These are phyloP conservation scores for Tryphoninae sp. DNA, from an alignment of 2,888 invertebrate genomes.

Conservation along the genomic window DNA sequence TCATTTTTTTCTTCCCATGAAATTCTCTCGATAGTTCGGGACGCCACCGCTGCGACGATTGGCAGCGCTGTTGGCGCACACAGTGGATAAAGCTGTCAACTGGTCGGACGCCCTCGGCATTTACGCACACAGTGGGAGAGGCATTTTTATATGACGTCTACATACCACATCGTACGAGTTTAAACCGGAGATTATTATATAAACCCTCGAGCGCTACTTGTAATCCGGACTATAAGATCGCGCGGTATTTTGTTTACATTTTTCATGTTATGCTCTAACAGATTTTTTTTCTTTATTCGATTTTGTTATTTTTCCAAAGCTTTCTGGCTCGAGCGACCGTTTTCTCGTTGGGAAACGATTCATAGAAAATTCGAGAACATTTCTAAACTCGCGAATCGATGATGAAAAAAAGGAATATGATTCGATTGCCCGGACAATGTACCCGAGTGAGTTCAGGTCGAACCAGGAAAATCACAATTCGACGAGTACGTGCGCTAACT, in stretches of 20 bases:
- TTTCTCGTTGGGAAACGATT: neutral
- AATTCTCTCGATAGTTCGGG: neutral
- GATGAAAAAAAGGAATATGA: too few species aligned
- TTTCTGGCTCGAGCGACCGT: neutral
- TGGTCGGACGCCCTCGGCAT: constrained; percentile 25
- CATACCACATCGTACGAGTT: constrained; percentile 46
- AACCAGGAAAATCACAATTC: neutral
- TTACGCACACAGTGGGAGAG: constrained; percentile 34
- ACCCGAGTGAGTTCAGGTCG: neutral
- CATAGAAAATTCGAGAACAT: neutral
- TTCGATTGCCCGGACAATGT: neutral
- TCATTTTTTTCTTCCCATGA: neutral
- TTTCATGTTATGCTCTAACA: neutral
- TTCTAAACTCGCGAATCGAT: too few species aligned
- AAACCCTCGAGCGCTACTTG: constrained; percentile 35
- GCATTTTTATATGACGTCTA: constrained; percentile 46
- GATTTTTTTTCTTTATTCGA: neutral
- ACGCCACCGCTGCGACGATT: constrained; percentile 15
- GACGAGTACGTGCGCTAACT: neutral
- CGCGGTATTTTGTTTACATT: constrained; percentile 5
- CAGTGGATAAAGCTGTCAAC: constrained; percentile 39
- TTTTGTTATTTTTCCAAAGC: neutral
- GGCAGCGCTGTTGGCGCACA: constrained; percentile 6
- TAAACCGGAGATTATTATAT: constrained; percentile 52
- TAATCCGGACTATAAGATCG: constrained; percentile 36